Evolutionary conservation across 2,113 vertebrate genomes (phyloP).

Genomic region (Xenopus borealis): DNA sequence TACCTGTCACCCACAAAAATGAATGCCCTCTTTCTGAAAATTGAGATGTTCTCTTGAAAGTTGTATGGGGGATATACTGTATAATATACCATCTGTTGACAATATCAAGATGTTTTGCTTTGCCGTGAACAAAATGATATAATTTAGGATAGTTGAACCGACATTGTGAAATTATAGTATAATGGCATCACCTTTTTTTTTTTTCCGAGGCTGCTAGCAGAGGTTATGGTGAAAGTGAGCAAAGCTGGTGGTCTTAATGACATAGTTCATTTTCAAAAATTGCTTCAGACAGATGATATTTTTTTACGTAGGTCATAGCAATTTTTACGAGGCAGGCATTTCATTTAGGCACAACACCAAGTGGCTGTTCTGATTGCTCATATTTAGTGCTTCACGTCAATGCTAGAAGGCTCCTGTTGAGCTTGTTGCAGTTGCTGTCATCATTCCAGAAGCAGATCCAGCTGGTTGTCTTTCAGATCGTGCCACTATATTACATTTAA

Average conservation of each 20-base stretch:
- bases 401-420: constrained; percentile 24
- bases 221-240: constrained; percentile 23
- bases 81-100: constrained; percentile 39
- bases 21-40: constrained; percentile 38
- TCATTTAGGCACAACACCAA: constrained; percentile 38
- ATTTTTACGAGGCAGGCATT: constrained; percentile 34
- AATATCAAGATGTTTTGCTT: constrained; percentile 9
- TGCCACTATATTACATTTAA: constrained; percentile 39
- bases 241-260: constrained; percentile 5
- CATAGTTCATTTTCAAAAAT: constrained; percentile 22
- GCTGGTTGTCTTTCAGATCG: constrained; percentile 39
- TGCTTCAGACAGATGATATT: constrained; percentile 21
- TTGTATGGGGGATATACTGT: constrained; percentile 9
- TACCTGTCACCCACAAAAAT: constrained; percentile 39
- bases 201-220: neutral
- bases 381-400: constrained; percentile 21
- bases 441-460: constrained; percentile 33
- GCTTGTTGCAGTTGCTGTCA: constrained; percentile 34
- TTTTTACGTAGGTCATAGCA: constrained; percentile 41
- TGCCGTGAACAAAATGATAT: constrained; percentile 22
- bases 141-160: constrained; percentile 13
- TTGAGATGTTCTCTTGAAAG: constrained; percentile 30
- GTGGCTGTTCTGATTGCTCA: constrained; percentile 34
- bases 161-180: constrained; percentile 5
- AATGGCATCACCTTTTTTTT: neutral